Conservation (phyloP, 2,888 invertebrate species). For the Prenolepis imparis region DNA sequence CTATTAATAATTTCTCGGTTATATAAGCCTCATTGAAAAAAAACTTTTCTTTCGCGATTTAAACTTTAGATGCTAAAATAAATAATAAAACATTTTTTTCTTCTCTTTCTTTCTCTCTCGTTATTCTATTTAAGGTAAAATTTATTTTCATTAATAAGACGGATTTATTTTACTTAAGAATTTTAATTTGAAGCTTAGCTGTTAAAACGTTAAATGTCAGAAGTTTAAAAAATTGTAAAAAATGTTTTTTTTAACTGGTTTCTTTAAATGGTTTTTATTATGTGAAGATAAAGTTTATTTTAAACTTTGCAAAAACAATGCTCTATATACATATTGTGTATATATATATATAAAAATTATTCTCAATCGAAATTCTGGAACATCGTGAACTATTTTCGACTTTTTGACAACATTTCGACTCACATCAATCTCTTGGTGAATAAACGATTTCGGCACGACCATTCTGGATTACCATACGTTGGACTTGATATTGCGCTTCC, state of each 20-base stretch:
- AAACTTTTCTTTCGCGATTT: neutral
- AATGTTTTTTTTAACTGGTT: constrained; percentile 7
- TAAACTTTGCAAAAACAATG: neutral
- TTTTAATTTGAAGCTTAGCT: neutral
- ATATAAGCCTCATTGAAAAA: neutral
- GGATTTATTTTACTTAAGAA: neutral
- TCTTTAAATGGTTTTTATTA: too few relatives aligned
- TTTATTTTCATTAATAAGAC: too few relatives aligned
- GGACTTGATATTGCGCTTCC: constrained; percentile 75
- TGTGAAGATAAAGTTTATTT: constrained; percentile 8
- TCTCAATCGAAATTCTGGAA: neutral
- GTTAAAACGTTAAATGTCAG: neutral
- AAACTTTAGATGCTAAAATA: neutral
- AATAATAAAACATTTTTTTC: neutral
- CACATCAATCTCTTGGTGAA: constrained; percentile 36
- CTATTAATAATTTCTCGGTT: neutral
- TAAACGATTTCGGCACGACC: constrained; percentile 25
- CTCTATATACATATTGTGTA: neutral
- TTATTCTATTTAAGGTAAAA: neutral
- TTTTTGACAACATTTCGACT: constrained; percentile 37
- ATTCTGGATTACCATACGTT: constrained; percentile 56
- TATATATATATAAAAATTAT: too few relatives aligned
- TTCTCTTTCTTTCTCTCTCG: neutral
- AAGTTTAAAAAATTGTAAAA: constrained; percentile 11
- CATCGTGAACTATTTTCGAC: constrained; percentile 9